Conservation (phyloP, 2,888 invertebrate genomes). For the Taenaris catops region DNA sequence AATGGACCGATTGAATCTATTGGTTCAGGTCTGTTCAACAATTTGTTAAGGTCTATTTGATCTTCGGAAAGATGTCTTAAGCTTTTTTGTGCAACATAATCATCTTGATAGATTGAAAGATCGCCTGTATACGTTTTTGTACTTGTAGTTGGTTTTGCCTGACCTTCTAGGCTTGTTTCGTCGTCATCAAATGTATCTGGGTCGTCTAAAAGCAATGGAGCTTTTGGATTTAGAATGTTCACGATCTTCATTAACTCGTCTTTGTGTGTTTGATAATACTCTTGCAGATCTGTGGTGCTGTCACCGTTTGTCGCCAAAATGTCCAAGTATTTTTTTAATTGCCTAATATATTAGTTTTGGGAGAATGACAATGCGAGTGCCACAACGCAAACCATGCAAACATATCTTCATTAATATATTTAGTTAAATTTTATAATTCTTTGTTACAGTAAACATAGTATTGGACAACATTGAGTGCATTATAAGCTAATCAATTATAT, state of each 20-base stretch:
- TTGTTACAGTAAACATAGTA: constrained; percentile 7
- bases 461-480: constrained; percentile 19
- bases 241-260: constrained; percentile 60
- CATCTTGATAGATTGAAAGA: constrained; percentile 58
- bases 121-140: constrained; percentile 52
- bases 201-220: constrained; percentile 53
- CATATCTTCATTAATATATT: constrained; percentile 54
- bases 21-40: constrained; percentile 74
- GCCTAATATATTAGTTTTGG: constrained; percentile 50
- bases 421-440: constrained; percentile 22
- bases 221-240: constrained; percentile 57
- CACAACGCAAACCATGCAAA: constrained; percentile 75
- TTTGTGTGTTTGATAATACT: constrained; percentile 61
- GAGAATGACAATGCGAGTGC: constrained; percentile 29
- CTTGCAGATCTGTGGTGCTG: constrained; percentile 53
- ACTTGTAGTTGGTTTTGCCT: constrained; percentile 28
- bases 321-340: constrained; percentile 80
- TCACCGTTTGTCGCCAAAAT: constrained; percentile 77
- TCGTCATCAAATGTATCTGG: constrained; percentile 57
- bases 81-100: constrained; percentile 52
- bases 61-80: constrained; percentile 61
- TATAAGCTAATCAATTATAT: background rate
- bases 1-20: constrained; percentile 65
- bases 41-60: constrained; percentile 58
- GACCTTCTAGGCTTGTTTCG: constrained; percentile 43